phyloP scores from a whole-genome alignment of 2,888 invertebrate species.

The Acanthococcus lagerstroemiae region DNA sequence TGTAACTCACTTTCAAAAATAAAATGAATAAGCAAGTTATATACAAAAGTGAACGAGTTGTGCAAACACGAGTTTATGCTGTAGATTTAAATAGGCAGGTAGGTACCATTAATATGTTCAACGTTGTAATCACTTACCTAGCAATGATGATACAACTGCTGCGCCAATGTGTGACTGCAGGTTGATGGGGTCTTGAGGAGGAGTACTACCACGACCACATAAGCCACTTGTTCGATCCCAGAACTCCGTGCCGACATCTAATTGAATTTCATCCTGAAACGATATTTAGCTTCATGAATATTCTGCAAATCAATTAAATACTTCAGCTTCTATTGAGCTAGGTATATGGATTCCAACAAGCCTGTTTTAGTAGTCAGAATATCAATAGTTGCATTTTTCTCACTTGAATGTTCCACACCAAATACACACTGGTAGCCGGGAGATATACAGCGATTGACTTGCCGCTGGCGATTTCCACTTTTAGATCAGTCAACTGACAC shows the following conservation, averaged over 20 bases:
- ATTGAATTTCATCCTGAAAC: slow-evolving; percentile 51
- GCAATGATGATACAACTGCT: slow-evolving; percentile 5
- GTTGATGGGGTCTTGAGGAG: neutral
- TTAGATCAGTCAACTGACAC: slow-evolving; percentile 59
- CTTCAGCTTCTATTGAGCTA: neutral
- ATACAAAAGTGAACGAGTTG: too few species aligned
- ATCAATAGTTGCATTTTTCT: neutral
- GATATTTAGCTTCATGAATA: neutral
- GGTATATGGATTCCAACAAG: neutral
- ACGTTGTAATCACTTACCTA: too few species aligned
- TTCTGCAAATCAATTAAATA: neutral
- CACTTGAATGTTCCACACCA: slow-evolving; percentile 70
- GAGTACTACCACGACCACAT: slow-evolving; percentile 50
- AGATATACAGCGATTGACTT: slow-evolving; percentile 58
- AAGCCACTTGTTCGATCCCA: slow-evolving; percentile 75
- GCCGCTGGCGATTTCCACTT: slow-evolving; percentile 60
- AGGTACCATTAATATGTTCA: too few species aligned
- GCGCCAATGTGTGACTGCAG: neutral
- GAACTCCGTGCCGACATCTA: slow-evolving; percentile 56
- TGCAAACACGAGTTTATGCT: too few species aligned
- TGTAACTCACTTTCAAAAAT: too few species aligned
- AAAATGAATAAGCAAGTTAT: too few species aligned
- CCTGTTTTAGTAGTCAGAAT: neutral
- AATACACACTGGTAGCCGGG: slow-evolving; percentile 54
- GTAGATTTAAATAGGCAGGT: too few species aligned